Percentiles rank a stretch among this genome's conserved stretches.
Evolutionary conservation across 2,113 vertebrate species (phyloP).

Genomic region (Solenodon paradoxus): DNA sequence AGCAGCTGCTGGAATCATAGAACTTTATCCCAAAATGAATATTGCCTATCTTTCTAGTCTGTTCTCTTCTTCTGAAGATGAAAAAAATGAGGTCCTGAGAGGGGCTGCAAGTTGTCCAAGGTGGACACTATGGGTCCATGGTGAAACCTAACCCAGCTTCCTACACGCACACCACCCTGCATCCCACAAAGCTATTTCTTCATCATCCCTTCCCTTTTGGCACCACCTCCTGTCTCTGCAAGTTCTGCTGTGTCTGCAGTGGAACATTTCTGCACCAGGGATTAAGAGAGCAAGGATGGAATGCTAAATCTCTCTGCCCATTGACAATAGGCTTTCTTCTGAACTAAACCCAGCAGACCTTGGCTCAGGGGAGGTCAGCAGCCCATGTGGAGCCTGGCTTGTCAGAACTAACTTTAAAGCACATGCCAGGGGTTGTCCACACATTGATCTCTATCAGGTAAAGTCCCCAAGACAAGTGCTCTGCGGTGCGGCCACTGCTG

Average conservation of each 20-base stretch:
- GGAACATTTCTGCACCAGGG: constrained; percentile 52
- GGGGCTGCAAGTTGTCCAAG: neutral
- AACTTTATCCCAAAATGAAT: neutral
- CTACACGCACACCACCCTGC: neutral
- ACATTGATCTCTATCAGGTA: neutral
- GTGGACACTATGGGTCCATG: neutral
- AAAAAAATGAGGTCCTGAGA: neutral
- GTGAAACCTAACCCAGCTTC: neutral
- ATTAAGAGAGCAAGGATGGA: constrained; percentile 32
- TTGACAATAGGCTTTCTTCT: constrained; percentile 43
- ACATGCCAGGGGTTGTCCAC: neutral
- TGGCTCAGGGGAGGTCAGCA: neutral
- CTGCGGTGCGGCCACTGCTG: neutral
- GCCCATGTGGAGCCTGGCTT: neutral
- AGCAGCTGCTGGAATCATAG: constrained; percentile 17
- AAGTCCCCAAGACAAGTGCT: neutral
- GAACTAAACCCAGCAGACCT: constrained; percentile 20
- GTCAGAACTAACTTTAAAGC: constrained; percentile 15
- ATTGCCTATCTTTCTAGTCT: neutral
- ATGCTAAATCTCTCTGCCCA: constrained; percentile 50
- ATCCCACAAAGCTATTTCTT: constrained; percentile 1
- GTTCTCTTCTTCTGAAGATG: neutral
- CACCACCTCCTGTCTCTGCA: neutral
- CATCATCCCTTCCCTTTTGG: neutral
- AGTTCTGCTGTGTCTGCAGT: constrained; percentile 23